Base-by-base conservation (phyloP, 2,797 vertebrate genomes). In the Sorex maritimensis region DNA sequence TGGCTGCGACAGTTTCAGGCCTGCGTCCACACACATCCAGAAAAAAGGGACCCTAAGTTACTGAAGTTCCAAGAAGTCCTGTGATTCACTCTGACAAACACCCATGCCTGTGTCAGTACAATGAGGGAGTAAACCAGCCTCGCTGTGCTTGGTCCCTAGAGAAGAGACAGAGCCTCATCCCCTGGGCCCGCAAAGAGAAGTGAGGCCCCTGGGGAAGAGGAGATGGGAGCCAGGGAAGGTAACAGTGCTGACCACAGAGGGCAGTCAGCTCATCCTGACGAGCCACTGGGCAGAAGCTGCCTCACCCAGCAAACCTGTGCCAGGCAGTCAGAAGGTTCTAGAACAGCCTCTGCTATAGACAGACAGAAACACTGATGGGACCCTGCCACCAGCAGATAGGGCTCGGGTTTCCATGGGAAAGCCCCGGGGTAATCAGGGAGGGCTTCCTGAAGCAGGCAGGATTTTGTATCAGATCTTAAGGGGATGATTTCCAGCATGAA, bases 401-500 rank as follows among this genome's bases (percentile, higher is more conserved):
- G 34, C 46, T 30, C 23, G 46, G 30, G 46, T 34, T 65, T 63
- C 14, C 38, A 15, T 41, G 30, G 28, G 13, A 30, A 61, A 46
- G 28, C 17, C 34, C 24, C 28, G n/a, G 4, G 1, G 12, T 58
- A 10, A 63, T 65, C 55, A 6, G 17, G 0, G 2, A 71, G 52
- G 46, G 28, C 23, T 81, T 90, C 67, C 44, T 82, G 65, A 23
- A 86, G 63, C 15, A 92, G 68, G 73, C 12, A n/a, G 34, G 34
- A 65, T 46, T 83, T 58, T 41, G 44, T 75, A 34, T 30, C 19
- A 61, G 0, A 26, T 92, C 52, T 63, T 63, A 65, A 69, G 81
- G n/a, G 17, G 67, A 12, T 38, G 19, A 13, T 23, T 52, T 90
- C 65, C 24, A 41, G 38, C 17, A 61, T 61, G 58, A 17, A 7